Base-by-base conservation (phyloP, 1,140 invertebrate species). In the Apis laboriosa region DNA sequence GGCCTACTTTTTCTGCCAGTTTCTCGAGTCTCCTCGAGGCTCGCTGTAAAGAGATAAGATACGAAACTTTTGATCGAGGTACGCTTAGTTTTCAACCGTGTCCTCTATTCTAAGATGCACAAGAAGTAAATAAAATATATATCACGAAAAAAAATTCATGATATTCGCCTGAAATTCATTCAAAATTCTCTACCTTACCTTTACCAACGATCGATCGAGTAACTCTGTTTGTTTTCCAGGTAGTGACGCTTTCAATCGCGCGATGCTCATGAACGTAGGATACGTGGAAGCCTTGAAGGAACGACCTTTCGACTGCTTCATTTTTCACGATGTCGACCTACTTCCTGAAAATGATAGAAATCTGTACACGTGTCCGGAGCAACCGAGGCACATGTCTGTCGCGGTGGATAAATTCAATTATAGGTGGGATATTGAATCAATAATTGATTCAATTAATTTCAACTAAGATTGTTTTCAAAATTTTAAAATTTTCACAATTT, bases 301-400 rank as follows among this genome's bases (percentile, higher is more conserved):
- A 61, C 95, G 96, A 63, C 94, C 96, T 63, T 98, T 97, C 94
- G 96, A 98, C 90, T 99, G 98, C 94, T 99, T 98, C 93, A 96
- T 99, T 84, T 99, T 99, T 94, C 98, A 99, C 94, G 99, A 99
- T 93, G 97, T 99, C 43, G 98, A 99, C 94, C 95, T 99, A 70
- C 94, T 99, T 89, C 98, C 98, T 11, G 97, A 99, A 91, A 97
- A 99, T 94, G 97, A 98, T 90, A 94, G 97, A 81, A 99, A 99
- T 94, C 93, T 99, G 43, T 99, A 99, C 94, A 97, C 96, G 21
- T 99, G 98, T 94, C 97, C 97, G 3, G 95, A 97, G 80, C 97
- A 98, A 91, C 99, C 99, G 0, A 94, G 98, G 68, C 99, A 99
- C 92, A 98, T 99, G 97, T 98, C 98, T 56, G 98, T 98, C 1